Base-by-base conservation (phyloP, 2,797 vertebrate genomes). In the Potorous gilbertii region DNA sequence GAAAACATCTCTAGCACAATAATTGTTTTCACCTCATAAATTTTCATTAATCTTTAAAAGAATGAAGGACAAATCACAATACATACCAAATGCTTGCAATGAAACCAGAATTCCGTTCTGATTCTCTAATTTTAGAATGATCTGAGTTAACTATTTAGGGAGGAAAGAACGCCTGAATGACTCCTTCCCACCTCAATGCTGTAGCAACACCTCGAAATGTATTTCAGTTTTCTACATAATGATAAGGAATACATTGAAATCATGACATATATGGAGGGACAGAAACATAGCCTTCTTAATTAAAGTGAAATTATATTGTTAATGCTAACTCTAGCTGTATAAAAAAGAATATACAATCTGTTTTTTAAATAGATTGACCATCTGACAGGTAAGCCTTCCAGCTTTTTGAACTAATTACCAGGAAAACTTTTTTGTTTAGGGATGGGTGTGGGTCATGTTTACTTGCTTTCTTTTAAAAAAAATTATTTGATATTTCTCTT, bases 151-250 rank as follows among this genome's bases (percentile, higher is more conserved):
- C 74, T 89, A 92, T 21, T 91, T 92, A 54, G 94, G 90, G 5
- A 54, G 81, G 0, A 0, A 46, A 87, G 8, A 92, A 10, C 29
- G 93, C 74, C 97, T 96, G 95, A 2, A n/a, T 5, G 1, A 55
- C n/a, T 24, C 95, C 55, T 95, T 24, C 95, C 55, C 95, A 92
- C 27, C 91, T n/a, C 93, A 93, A 57, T 93, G 92, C 5, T 56
- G 0, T 10, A 90, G 90, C 3, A 92, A 62, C 95, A 46, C 54
- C 90, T 91, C 90, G 11, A 0, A 16, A 18, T 94, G 27, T 96
- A 87, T 92, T 81, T 97, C 56, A 66, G 57, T 59, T 95, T 97
- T 97, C 96, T 96, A 97, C 98, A 96, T 97, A 96, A 96, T 57
- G 9, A n/a, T 9, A 91, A 92, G 90, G 96, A 91, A 96, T 89